Evolutionary conservation across 2,888 invertebrate genomes (phyloP).

Genomic region (Subacronicta megacephala): DNA sequence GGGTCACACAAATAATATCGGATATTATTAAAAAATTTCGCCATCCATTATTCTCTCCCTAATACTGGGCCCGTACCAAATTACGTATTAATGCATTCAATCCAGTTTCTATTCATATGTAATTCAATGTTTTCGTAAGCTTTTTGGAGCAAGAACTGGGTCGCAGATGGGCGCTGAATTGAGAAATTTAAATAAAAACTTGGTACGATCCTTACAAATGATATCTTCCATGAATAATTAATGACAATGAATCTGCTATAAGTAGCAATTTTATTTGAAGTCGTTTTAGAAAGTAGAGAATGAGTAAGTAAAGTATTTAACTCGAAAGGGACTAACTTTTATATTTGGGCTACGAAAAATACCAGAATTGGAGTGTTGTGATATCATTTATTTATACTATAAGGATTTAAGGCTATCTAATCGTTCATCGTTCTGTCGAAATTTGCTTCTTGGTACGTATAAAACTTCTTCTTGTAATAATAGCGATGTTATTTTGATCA

Average conservation of each 20-base stretch:
- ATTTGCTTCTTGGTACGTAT: neutral
- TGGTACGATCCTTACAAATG: conserved; percentile 70
- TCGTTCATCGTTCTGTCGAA: too few relatives aligned
- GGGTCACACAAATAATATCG: conserved; percentile 68
- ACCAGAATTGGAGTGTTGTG: too few relatives aligned
- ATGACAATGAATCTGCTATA: conserved; percentile 30
- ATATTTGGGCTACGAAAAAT: too few relatives aligned
- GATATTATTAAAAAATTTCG: conserved; percentile 79
- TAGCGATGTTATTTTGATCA: conserved; percentile 8
- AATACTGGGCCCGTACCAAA: conserved; percentile 85
- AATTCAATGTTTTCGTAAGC: conserved; percentile 85
- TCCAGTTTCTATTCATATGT: conserved; percentile 88
- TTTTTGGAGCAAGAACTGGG: conserved; percentile 83
- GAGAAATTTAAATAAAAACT: conserved; percentile 85
- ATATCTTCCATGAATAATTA: conserved; percentile 56
- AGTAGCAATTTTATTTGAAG: conserved; percentile 23
- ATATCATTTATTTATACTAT: too few relatives aligned
- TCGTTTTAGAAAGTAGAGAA: conserved; percentile 31
- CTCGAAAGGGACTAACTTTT: conserved; percentile 1
- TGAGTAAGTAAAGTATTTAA: conserved; percentile 3
- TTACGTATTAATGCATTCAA: conserved; percentile 87
- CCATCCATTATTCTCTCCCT: conserved; percentile 84
- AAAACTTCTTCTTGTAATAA: neutral
- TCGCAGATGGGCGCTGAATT: conserved; percentile 84
- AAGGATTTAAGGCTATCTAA: too few relatives aligned